phyloP scores from a whole-genome alignment of 2,888 invertebrate genomes.

The Beris chalybata region DNA sequence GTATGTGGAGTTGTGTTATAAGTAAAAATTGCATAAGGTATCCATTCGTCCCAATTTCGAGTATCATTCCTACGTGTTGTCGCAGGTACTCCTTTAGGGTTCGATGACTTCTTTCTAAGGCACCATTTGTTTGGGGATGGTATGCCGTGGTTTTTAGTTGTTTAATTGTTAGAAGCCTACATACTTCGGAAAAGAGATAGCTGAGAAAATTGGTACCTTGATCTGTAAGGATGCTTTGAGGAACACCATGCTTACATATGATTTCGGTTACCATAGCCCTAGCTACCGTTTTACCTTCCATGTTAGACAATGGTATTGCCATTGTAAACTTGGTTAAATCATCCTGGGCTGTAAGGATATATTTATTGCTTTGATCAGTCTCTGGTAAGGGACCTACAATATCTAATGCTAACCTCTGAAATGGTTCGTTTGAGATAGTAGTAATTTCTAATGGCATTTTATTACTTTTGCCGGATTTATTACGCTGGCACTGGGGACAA shows the following conservation, averaged over 20 bases:
- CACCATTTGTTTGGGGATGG: slow-evolving; percentile 47
- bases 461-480: slow-evolving; percentile 37
- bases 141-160: slow-evolving; percentile 45
- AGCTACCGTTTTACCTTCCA: slow-evolving; percentile 46
- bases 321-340: slow-evolving; percentile 44
- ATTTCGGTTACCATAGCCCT: slow-evolving; percentile 42
- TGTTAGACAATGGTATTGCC: slow-evolving; percentile 43
- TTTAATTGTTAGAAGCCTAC: slow-evolving; percentile 46
- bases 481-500: slow-evolving; percentile 46
- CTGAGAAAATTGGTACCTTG: slow-evolving; percentile 50
- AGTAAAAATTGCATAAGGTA: too few species aligned
- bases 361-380: slow-evolving; percentile 42
- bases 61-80: too few species aligned
- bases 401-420: slow-evolving; percentile 45
- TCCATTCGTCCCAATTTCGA: too few species aligned
- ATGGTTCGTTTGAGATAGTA: slow-evolving; percentile 44
- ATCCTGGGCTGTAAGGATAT: slow-evolving; percentile 41
- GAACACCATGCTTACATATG: slow-evolving; percentile 40
- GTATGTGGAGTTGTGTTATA: slow-evolving; percentile 47
- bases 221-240: slow-evolving; percentile 45
- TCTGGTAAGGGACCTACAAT: slow-evolving; percentile 44
- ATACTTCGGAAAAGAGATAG: slow-evolving; percentile 45
- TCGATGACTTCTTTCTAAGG: slow-evolving; percentile 45
- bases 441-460: slow-evolving; percentile 41
- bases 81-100: slow-evolving; percentile 46